Percentiles rank a stretch among this genome's conserved stretches.
Evolutionary conservation across 2,888 invertebrate species (phyloP).

Genomic region (Drosophila suboccidentalis): DNA sequence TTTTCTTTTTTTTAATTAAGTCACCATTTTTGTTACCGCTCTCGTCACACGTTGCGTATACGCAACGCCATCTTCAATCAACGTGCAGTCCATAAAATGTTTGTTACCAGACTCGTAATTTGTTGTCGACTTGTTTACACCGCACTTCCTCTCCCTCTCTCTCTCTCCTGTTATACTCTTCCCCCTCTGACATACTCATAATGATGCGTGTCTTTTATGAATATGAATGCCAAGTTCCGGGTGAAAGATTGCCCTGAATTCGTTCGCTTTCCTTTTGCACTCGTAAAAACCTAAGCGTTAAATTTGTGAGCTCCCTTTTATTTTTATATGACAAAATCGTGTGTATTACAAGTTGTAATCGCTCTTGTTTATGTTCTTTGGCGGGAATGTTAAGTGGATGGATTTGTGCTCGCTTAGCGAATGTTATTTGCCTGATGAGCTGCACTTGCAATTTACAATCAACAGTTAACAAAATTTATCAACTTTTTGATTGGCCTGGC

Average conservation of each 20-base stretch:
- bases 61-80: slow-evolving; percentile 57
- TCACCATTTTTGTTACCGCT: slow-evolving; percentile 33
- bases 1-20: slow-evolving; percentile 70
- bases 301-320: slow-evolving; percentile 61
- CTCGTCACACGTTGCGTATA: slow-evolving; percentile 47
- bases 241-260: slow-evolving; percentile 13
- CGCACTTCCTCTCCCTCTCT: neutral
- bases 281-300: slow-evolving; percentile 72
- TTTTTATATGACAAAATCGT: slow-evolving; percentile 75
- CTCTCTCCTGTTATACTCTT: neutral
- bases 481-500: slow-evolving; percentile 10
- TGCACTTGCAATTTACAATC: slow-evolving; percentile 23
- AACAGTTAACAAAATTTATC: slow-evolving; percentile 16
- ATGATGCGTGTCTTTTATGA: slow-evolving; percentile 52
- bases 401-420: slow-evolving; percentile 35
- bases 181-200: slow-evolving; percentile 21
- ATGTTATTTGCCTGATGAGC: slow-evolving; percentile 19
- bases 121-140: slow-evolving; percentile 74
- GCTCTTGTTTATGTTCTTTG: slow-evolving; percentile 40
- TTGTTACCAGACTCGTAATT: slow-evolving; percentile 66
- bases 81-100: slow-evolving; percentile 70
- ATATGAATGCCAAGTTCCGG: slow-evolving; percentile 46
- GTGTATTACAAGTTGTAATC: slow-evolving; percentile 74
- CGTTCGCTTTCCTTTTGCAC: neutral
- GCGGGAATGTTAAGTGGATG: slow-evolving; percentile 50